A percentile compares a stretch with the other conserved stretches of the same genome.
phyloP scores from a whole-genome alignment of 2,113 vertebrate genomes.

The Stercorarius parasiticus region DNA sequence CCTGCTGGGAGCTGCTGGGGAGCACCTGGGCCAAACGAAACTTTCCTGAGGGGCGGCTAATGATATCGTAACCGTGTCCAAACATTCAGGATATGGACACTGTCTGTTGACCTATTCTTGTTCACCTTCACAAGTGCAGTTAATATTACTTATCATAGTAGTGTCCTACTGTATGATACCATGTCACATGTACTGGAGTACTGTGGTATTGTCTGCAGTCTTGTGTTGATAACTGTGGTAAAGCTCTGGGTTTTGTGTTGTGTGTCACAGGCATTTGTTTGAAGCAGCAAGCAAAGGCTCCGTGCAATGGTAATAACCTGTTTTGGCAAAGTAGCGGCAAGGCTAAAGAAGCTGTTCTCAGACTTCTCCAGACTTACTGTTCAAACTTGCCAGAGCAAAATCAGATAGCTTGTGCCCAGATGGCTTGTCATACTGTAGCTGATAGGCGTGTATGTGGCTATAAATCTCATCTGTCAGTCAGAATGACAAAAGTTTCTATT shows the following conservation, averaged over 20 bases:
- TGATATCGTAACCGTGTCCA: not conserved
- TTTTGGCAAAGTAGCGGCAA: not conserved
- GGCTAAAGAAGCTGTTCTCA: not conserved
- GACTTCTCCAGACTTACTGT: not conserved
- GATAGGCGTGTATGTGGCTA: fast-evolving
- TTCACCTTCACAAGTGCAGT: not conserved
- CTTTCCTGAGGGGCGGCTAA: not conserved
- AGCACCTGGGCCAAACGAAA: not conserved
- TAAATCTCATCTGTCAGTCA: not conserved
- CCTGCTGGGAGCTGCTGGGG: not conserved
- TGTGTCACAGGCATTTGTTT: not conserved
- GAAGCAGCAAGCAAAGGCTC: not conserved
- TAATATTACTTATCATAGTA: not conserved
- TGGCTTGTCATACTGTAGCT: not conserved
- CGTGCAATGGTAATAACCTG: not conserved
- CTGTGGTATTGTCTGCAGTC: not conserved
- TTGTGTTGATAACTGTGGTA: not conserved
- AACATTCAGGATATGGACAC: not conserved
- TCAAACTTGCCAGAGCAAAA: not conserved
- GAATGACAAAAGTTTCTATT: not conserved
- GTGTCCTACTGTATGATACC: not conserved
- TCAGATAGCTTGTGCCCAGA: not conserved
- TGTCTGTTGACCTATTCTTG: not conserved
- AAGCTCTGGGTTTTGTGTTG: not conserved
- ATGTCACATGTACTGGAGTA: not conserved